These are phyloP conservation scores for Ochotona curzoniae DNA, from an alignment of 2,113 vertebrate species.

Conservation along the genomic window DNA sequence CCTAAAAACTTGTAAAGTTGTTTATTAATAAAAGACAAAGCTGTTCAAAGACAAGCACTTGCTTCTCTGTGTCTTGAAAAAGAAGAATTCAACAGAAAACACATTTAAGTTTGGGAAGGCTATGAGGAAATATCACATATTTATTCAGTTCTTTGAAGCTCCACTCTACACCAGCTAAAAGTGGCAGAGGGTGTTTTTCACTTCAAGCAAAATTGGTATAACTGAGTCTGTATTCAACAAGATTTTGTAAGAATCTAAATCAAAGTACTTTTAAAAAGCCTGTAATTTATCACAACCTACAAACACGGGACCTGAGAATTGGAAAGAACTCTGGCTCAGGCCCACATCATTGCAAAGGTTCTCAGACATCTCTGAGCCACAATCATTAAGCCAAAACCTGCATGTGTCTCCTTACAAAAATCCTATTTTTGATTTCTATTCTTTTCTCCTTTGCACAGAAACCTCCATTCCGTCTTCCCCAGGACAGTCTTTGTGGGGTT, in stretches of 20 bases:
- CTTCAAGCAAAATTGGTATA: slow-evolving; percentile 44
- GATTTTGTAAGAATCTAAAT: not conserved
- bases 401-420: slow-evolving; percentile 36
- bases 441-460: not conserved
- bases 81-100: not conserved
- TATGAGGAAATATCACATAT: not conserved
- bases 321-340: not conserved
- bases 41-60: slow-evolving; percentile 40
- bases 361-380: not conserved
- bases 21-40: slow-evolving; percentile 61
- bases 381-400: not conserved
- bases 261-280: slow-evolving; percentile 38
- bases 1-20: slow-evolving; percentile 37
- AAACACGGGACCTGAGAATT: slow-evolving; percentile 23
- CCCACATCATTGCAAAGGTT: slow-evolving; percentile 7
- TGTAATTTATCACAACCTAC: slow-evolving; percentile 38
- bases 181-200: not conserved
- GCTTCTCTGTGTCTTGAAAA: slow-evolving; percentile 28
- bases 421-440: not conserved
- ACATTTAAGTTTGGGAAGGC: not conserved
- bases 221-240: not conserved
- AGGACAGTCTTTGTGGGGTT: not conserved
- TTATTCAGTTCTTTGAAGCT: not conserved
- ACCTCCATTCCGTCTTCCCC: not conserved
- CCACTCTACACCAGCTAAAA: not conserved